Evolutionary conservation across 1,140 invertebrate genomes (phyloP).

Genomic region (Pseudomyrmex concolor): DNA sequence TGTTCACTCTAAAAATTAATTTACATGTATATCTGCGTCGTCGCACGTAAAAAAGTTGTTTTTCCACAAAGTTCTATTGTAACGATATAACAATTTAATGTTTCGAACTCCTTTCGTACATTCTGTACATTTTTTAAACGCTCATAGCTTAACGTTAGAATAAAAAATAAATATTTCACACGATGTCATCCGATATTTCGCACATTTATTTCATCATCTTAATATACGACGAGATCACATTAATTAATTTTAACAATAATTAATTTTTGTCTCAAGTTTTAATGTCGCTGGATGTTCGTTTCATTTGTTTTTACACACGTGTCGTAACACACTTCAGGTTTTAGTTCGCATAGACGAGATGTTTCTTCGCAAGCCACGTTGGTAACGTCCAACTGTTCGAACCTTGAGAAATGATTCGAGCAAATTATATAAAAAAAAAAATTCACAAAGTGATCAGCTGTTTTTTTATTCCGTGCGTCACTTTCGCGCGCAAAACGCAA

Average conservation of each 20-base stretch:
- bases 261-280: neutral
- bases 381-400: slow-evolving; percentile 28
- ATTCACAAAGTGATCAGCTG: slow-evolving; percentile 19
- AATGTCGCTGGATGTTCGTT: neutral
- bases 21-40: slow-evolving; percentile 1
- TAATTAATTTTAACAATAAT: no score
- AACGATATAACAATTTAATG: no score
- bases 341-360: neutral
- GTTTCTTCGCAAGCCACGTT: slow-evolving; percentile 29
- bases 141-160: no score
- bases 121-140: no score
- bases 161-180: slow-evolving; percentile 6
- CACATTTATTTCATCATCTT: neutral
- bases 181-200: neutral
- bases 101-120: no score
- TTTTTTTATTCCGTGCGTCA: slow-evolving; percentile 46
- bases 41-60: neutral
- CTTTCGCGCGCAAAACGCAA: slow-evolving; percentile 55
- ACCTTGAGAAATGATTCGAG: slow-evolving; percentile 44
- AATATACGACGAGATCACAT: neutral
- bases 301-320: slow-evolving; percentile 1
- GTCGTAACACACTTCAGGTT: neutral
- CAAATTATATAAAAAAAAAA: slow-evolving; percentile 17
- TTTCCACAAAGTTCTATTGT: no score
- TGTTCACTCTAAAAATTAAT: slow-evolving; percentile 46